Evolutionary conservation across 2,113 vertebrate genomes (phyloP).

Genomic region (Chitala chitala): DNA sequence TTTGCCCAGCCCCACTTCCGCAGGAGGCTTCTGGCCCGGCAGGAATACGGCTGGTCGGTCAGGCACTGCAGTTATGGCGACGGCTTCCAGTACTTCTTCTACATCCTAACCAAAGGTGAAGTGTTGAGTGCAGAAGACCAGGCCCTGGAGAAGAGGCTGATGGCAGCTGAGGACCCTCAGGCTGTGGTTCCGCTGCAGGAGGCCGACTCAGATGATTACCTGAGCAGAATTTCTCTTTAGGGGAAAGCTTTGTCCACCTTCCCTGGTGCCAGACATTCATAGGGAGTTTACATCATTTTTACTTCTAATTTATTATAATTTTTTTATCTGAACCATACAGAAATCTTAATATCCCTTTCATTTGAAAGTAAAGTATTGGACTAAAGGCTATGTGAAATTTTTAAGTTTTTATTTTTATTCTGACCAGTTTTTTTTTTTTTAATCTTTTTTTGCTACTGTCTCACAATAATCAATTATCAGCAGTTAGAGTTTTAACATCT

Average conservation of each 20-base stretch:
- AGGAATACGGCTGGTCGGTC: conserved; percentile 75
- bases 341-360: not conserved
- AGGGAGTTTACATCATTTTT: not conserved
- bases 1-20: conserved; percentile 84
- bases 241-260: not conserved
- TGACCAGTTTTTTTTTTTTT: not conserved
- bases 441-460: not conserved
- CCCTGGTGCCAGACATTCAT: not conserved
- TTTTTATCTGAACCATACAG: not conserved
- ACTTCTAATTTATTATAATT: not conserved
- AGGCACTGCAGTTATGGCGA: conserved; percentile 66
- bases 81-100: conserved; percentile 79
- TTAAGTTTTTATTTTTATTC: not conserved
- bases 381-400: not conserved
- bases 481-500: not conserved
- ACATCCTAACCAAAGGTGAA: conserved; percentile 78
- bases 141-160: conserved; percentile 59
- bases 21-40: conserved; percentile 73
- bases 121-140: conserved; percentile 61
- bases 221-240: conserved; percentile 69
- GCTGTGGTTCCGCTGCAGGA: conserved; percentile 27
- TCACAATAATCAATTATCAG: not conserved
- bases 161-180: conserved; percentile 27
- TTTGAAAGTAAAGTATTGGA: not conserved
- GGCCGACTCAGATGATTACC: conserved; percentile 69